Percentiles rank a stretch among this genome's conserved stretches.
Evolutionary conservation across 2,113 vertebrate species (phyloP).

Genomic region (Antigone vipio): DNA sequence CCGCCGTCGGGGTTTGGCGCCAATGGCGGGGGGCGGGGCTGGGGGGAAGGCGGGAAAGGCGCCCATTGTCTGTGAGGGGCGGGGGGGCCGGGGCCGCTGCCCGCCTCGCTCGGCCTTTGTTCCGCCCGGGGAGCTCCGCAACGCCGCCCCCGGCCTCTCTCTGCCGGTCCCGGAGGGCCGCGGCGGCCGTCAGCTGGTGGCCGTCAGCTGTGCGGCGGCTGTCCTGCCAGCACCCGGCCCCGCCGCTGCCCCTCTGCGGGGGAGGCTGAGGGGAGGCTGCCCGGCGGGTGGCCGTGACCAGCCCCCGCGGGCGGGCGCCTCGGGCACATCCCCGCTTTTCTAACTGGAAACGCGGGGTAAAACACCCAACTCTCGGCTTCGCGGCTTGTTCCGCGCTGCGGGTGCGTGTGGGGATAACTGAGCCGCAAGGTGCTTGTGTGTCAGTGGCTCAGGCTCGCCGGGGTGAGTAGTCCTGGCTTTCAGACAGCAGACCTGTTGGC

Average conservation of each 20-base stretch:
- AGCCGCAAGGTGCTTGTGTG: accelerated
- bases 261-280: background rate
- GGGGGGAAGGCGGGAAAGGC: conserved; percentile 68
- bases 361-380: accelerated
- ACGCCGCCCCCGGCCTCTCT: background rate
- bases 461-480: accelerated
- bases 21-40: conserved; percentile 22
- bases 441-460: too few relatives aligned
- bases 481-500: accelerated
- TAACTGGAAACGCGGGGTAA: background rate
- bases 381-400: accelerated
- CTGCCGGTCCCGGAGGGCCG: too few relatives aligned
- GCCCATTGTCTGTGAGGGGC: conserved; percentile 63
- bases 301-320: background rate
- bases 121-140: background rate
- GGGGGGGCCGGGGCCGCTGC: background rate
- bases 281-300: background rate
- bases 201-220: background rate
- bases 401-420: accelerated
- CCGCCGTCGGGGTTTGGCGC: conserved; percentile 55
- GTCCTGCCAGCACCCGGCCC: too few relatives aligned
- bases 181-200: background rate
- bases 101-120: background rate
- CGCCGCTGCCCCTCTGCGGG: too few relatives aligned
- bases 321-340: accelerated